Evolutionary conservation across 2,797 vertebrate genomes (phyloP).

Genomic region (Micromesistius poutassou): DNA sequence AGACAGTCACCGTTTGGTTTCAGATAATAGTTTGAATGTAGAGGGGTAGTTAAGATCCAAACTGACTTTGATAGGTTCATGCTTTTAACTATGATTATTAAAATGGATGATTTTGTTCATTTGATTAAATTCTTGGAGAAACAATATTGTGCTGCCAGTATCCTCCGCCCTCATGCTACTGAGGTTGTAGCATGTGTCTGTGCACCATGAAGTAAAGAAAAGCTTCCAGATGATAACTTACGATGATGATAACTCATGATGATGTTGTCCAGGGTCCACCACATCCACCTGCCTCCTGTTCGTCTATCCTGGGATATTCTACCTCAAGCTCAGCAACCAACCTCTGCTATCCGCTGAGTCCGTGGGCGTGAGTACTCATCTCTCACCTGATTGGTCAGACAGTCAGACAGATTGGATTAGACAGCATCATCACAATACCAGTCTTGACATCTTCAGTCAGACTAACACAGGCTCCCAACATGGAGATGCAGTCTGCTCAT

Average conservation of each 20-base stretch:
- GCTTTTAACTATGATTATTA: neutral
- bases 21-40: neutral
- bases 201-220: neutral
- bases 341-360: conserved; percentile 79
- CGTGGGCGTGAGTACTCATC: conserved; percentile 77
- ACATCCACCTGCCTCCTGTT: conserved; percentile 90
- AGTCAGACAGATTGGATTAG: too few relatives aligned
- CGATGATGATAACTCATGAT: neutral
- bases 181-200: neutral
- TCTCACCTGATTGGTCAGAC: neutral
- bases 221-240: neutral
- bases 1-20: too few relatives aligned
- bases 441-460: neutral
- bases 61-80: neutral
- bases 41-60: neutral
- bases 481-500: neutral
- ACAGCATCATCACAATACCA: too few relatives aligned
- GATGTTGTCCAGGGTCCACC: conserved; percentile 77
- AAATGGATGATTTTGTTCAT: neutral
- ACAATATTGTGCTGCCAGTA: neutral
- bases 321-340: conserved; percentile 83
- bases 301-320: conserved; percentile 91
- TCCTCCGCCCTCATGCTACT: neutral
- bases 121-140: neutral
- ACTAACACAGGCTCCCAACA: neutral